Evolutionary conservation across 2,113 vertebrate species (phyloP).

Genomic region (Pseudorasbora parva): DNA sequence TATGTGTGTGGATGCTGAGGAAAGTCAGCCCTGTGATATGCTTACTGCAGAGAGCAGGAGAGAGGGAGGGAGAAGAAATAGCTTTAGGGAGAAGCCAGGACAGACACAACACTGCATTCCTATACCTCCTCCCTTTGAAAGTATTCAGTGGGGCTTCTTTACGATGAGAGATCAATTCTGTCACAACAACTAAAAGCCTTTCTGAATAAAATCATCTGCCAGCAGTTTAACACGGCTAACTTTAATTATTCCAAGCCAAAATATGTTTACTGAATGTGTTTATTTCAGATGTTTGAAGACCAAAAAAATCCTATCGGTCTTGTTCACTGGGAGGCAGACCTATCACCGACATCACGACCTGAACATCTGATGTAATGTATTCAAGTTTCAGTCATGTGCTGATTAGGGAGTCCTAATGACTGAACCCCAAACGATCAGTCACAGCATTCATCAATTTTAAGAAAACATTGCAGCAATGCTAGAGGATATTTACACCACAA

Average conservation of each 20-base stretch:
- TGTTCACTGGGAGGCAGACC: background rate
- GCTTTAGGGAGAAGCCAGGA: constrained; percentile 51
- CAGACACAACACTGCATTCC: constrained; percentile 46
- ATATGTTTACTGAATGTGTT: background rate
- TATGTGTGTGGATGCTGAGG: constrained; percentile 79
- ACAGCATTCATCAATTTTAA: constrained; percentile 34
- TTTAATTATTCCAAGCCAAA: constrained; percentile 26
- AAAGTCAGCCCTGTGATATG: constrained; percentile 72
- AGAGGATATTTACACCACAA: constrained; percentile 37
- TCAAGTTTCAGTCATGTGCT: background rate
- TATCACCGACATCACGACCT: background rate
- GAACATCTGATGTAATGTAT: background rate
- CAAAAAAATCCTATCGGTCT: background rate
- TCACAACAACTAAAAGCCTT: constrained; percentile 49
- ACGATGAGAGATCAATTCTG: constrained; percentile 47
- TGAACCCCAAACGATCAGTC: constrained; percentile 23
- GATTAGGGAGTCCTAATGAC: constrained; percentile 28
- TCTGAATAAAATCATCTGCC: constrained; percentile 33
- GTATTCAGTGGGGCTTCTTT: constrained; percentile 45
- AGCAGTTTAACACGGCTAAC: constrained; percentile 15
- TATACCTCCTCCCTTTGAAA: constrained; percentile 23
- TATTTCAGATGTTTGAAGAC: background rate
- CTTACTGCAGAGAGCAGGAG: constrained; percentile 62
- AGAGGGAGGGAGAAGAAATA: constrained; percentile 10
- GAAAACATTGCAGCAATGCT: constrained; percentile 5